Evolutionary conservation across 2,113 vertebrate species (phyloP).

Genomic region (Peromyscus californicus): DNA sequence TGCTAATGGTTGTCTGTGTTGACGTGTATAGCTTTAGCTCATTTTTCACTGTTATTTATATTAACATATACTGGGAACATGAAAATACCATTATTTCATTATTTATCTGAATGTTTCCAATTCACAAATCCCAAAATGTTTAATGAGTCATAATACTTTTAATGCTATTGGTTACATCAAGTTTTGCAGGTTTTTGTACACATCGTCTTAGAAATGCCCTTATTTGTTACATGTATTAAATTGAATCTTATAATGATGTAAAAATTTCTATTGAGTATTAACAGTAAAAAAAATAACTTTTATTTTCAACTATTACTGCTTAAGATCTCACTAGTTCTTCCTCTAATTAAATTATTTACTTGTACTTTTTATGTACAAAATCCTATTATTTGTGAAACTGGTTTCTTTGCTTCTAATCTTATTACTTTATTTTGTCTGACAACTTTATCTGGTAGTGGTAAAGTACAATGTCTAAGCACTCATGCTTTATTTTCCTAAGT

Average conservation of each 20-base stretch:
- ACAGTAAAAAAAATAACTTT: not conserved
- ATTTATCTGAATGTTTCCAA: not conserved
- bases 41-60: not conserved
- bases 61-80: not conserved
- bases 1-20: not conserved
- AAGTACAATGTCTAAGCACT: not conserved
- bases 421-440: not conserved
- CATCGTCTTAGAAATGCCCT: not conserved
- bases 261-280: not conserved
- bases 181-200: not conserved
- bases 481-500: not conserved
- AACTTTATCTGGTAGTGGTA: not conserved
- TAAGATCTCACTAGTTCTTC: not conserved
- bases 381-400: not conserved
- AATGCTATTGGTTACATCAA: not conserved
- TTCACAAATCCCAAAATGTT: not conserved
- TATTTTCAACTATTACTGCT: not conserved
- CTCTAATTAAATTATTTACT: slow-evolving; percentile 1
- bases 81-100: not conserved
- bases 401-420: not conserved
- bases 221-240: not conserved
- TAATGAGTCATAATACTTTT: not conserved
- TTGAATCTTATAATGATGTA: not conserved
- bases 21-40: not conserved
- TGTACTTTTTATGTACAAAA: not conserved